Percentiles rank a stretch among this genome's conserved stretches.
Conservation (phyloP, 2,888 invertebrate genomes). For the Sinohyriopsis cumingii region DNA sequence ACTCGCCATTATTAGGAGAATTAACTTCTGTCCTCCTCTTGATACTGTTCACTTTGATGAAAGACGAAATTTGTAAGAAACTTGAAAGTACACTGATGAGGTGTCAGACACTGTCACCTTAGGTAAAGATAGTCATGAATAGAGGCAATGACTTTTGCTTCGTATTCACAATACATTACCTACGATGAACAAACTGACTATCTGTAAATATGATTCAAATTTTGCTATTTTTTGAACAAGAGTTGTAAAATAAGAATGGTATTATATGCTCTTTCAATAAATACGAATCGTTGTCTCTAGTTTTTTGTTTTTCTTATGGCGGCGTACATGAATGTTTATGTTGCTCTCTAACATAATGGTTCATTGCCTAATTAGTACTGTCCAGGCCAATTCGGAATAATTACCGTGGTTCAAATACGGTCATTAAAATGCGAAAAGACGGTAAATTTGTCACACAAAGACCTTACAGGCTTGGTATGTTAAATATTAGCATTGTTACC, state of each 20-base stretch:
- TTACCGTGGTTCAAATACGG: no score
- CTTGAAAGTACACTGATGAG: not conserved
- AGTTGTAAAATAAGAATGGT: no score
- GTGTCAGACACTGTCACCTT: no score
- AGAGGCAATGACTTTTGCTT: no score
- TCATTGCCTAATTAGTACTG: not conserved
- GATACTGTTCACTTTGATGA: not conserved
- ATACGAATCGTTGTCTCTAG: no score
- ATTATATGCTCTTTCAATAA: no score
- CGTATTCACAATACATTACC: no score
- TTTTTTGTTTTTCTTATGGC: constrained; percentile 11
- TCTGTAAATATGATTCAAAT: no score
- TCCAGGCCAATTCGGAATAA: not conserved
- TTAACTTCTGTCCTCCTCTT: not conserved
- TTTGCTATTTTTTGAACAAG: no score
- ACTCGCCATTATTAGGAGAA: constrained; percentile 85
- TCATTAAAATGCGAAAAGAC: constrained; percentile 41
- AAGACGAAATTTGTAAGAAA: not conserved
- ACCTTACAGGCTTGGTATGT: constrained; percentile 54
- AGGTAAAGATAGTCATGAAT: no score
- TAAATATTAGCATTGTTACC: not conserved
- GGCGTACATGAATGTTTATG: constrained; percentile 15
- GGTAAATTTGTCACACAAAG: constrained; percentile 39
- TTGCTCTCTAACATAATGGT: not conserved
- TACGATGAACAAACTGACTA: no score